These are phyloP conservation scores for Synanthedon andrenaeformis DNA, from an alignment of 2,888 invertebrate genomes.

Conservation along the genomic window DNA sequence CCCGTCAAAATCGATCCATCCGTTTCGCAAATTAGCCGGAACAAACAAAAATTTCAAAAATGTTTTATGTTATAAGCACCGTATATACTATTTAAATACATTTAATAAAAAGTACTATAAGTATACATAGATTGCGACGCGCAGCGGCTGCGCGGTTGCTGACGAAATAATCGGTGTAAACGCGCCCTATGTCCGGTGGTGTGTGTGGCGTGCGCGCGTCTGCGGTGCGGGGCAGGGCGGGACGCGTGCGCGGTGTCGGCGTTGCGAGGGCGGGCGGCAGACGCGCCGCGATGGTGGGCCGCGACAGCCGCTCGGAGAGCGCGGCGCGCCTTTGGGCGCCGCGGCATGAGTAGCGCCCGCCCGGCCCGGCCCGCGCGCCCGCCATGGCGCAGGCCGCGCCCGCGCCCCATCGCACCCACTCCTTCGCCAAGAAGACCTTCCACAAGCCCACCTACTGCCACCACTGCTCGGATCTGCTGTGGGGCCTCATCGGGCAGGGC, in stretches of 20 bases:
- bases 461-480: conserved; percentile 99
- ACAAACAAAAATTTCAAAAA: too few species aligned
- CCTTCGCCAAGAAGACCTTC: conserved; percentile 99
- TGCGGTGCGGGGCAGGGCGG: conserved; percentile 29
- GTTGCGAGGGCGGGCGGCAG: conserved; percentile 37
- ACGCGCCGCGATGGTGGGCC: conserved; percentile 70
- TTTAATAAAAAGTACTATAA: conserved; percentile 5
- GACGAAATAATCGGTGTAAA: conserved; percentile 20
- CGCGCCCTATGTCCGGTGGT: conserved; percentile 19
- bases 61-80: too few species aligned
- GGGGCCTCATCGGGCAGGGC: conserved; percentile 99
- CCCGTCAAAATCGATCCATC: too few species aligned
- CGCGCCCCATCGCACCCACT: conserved; percentile 82
- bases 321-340: conserved; percentile 71
- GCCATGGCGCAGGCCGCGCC: conserved; percentile 71
- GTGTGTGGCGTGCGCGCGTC: conserved; percentile 16
- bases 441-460: conserved; percentile 99
- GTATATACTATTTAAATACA: too few species aligned
- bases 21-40: too few species aligned
- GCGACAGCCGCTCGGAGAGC: conserved; percentile 70
- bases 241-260: conserved; percentile 33
- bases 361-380: conserved; percentile 67
- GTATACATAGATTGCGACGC: conserved; percentile 25
- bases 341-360: conserved; percentile 67
- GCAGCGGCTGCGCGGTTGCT: conserved; percentile 42